phyloP scores from a whole-genome alignment of 1,140 invertebrate genomes.

The Cydia amplana region DNA sequence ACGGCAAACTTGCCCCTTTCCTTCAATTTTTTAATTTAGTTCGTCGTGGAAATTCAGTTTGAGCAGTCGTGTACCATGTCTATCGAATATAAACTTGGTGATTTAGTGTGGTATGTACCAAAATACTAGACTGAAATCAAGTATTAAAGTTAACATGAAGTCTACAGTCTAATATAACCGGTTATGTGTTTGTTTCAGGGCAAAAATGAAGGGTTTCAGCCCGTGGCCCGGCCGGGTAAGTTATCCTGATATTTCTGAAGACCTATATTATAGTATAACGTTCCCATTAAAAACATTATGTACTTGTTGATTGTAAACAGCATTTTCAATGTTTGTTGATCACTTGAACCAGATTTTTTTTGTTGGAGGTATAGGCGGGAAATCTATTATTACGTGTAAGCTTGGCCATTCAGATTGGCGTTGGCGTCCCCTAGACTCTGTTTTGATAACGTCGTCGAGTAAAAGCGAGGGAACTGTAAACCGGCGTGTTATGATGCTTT shows the following conservation, averaged over 20 bases:
- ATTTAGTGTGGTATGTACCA: slow-evolving; percentile 76
- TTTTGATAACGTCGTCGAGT: background rate
- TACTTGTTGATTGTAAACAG: slow-evolving; percentile 34
- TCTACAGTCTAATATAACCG: slow-evolving; percentile 35
- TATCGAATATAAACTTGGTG: slow-evolving; percentile 73
- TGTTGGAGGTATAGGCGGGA: slow-evolving; percentile 18
- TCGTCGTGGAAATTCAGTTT: slow-evolving; percentile 63
- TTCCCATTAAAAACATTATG: background rate
- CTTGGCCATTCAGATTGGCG: slow-evolving; percentile 20
- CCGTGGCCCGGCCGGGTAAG: slow-evolving; percentile 96
- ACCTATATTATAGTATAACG: slow-evolving; percentile 34
- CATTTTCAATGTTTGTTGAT: slow-evolving; percentile 29
- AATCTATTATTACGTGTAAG: slow-evolving; percentile 32
- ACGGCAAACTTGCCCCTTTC: slow-evolving; percentile 48
- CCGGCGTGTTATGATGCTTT: slow-evolving; percentile 37
- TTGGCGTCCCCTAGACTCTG: slow-evolving; percentile 18
- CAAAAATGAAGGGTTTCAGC: slow-evolving; percentile 97
- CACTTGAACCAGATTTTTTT: slow-evolving; percentile 2
- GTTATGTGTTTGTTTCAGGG: slow-evolving; percentile 85
- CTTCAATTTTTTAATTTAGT: slow-evolving; percentile 63
- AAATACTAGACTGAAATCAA: slow-evolving; percentile 40
- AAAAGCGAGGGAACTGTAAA: background rate
- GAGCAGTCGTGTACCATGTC: slow-evolving; percentile 62
- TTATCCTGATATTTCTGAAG: slow-evolving; percentile 61
- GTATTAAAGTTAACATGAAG: slow-evolving; percentile 23